Base-by-base conservation (phyloP, 2,797 vertebrate species). In the Chaenodraco wilsoni region DNA sequence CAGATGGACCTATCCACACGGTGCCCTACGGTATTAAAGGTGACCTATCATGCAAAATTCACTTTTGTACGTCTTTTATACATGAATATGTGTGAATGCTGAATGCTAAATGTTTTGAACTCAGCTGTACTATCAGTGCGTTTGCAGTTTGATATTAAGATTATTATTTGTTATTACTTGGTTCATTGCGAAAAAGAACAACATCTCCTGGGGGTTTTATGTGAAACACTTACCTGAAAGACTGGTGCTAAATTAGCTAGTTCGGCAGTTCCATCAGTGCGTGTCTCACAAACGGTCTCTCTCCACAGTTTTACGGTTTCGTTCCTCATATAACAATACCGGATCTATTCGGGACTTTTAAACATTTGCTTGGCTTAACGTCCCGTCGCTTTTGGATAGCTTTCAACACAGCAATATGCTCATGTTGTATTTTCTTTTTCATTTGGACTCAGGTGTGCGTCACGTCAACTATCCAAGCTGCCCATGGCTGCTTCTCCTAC, bases 191-290 rank as follows among this genome's bases (percentile, higher is more conserved):
- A 51, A 13, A 52, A 43, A 21, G 15, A 19, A 45, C 15, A 11
- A 11, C 37, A 10, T 21, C 8, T 4, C 13, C 16, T 11, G 7
- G 2, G 2, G 12, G 33, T 65, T 8, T 46, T 0, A 2, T 21
- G 23, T 33, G 9, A 16, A 74, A 65, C 27, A 64, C 33, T 17
- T 33, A 59, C 71, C 55, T 56, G 3, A 23, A 9, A 52, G 41
- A 13, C 37, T 16, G 12, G 11, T n/a, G 21, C 23, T 45, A 16
- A 9, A 2, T 27, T 27, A 11, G 21, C 40, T 40, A 8, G 46
- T 43, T 64, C 14, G 44, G n/a, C 52, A 13, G 33, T 12, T 33
- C 16, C 16, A n/a, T 7, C 44, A 1, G 21, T 15, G 19, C n/a
- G 5, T 44, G 33, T 37, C 33, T 37, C 33, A 9, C 33, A 37